Percentiles rank a stretch among this genome's conserved stretches.
These are phyloP conservation scores for Sphyrna mokarran DNA, from an alignment of 2,113 vertebrate genomes.

Conservation along the genomic window DNA sequence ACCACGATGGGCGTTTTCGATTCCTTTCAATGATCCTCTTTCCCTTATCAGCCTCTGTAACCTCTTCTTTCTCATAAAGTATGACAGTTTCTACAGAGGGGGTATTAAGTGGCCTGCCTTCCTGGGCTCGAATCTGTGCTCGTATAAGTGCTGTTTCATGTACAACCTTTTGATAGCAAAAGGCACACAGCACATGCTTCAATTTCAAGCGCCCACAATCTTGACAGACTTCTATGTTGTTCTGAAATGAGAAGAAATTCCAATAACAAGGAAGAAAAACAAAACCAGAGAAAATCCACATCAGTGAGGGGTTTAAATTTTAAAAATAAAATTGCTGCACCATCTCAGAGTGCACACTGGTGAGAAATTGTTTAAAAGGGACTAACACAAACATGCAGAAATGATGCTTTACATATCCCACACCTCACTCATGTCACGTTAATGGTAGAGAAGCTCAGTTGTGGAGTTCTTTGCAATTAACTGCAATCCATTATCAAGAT, in stretches of 20 bases:
- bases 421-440: neutral
- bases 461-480: neutral
- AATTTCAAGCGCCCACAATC: constrained; percentile 87
- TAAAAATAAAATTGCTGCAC: neutral
- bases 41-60: constrained; percentile 59
- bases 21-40: constrained; percentile 79
- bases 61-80: constrained; percentile 73
- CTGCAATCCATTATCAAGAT: neutral
- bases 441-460: neutral
- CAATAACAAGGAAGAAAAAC: neutral
- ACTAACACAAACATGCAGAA: neutral
- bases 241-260: constrained; percentile 51
- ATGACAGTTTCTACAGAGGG: constrained; percentile 71
- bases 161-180: constrained; percentile 77
- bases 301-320: neutral
- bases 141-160: constrained; percentile 71
- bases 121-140: constrained; percentile 64
- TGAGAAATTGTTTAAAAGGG: neutral
- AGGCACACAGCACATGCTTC: constrained; percentile 82
- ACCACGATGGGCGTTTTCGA: constrained; percentile 84
- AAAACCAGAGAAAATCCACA: neutral
- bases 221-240: constrained; percentile 77
- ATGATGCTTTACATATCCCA: neutral
- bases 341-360: neutral
- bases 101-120: constrained; percentile 69